Evolutionary conservation across 1,140 invertebrate genomes (phyloP), one percentile per base, ranked within the genome.

Genomic region (Aradophagus sp.): DNA sequence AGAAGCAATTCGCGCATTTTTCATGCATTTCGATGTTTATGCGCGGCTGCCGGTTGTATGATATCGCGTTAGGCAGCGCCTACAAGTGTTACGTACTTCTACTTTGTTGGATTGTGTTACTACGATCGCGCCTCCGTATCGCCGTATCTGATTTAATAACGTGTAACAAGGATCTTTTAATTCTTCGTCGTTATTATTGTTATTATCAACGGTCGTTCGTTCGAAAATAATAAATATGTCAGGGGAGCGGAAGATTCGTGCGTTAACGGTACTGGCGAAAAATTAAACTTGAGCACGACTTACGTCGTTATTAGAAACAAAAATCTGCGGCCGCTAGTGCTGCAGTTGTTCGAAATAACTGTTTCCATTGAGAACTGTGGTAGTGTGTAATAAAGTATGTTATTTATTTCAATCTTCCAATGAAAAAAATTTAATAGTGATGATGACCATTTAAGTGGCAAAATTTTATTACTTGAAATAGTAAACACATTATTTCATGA

Each of bases 1-100:
- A 63, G 36, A 50, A 11, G 67, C 48, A 50, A 62, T 70, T 63
- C 58, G 44, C 50, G 50, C 29, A 70, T 70, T 70, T 70, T 52
- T 59, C 53, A 45, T 39, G 48, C 55, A 35, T 61, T 47, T 47
- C 39, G 34, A 53, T 68, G 65, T 68, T 59, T 59, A 68, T 59
- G 53, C 34, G 45, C 47, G 53, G 26, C 55, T 61, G 47, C 55
- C 39, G 55, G 55, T 61, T 59, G 41, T 59, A 53, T 59, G 53
- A 13, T 55, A 55, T 61, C 48, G 48, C 48, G 48, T 59, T 44
- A 59, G 48, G 55, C 55, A 47, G 41, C 56, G 50, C n/a, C 55
- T 47, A 58, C 32, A 53, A 59, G 50, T 59, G 67, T 53, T 55
- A 69, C 65, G 55, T 48, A 61, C 65, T 61, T 61, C 47, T 48